Base-by-base conservation (phyloP, 2,113 vertebrate species). In the Tachuris rubrigastra region DNA sequence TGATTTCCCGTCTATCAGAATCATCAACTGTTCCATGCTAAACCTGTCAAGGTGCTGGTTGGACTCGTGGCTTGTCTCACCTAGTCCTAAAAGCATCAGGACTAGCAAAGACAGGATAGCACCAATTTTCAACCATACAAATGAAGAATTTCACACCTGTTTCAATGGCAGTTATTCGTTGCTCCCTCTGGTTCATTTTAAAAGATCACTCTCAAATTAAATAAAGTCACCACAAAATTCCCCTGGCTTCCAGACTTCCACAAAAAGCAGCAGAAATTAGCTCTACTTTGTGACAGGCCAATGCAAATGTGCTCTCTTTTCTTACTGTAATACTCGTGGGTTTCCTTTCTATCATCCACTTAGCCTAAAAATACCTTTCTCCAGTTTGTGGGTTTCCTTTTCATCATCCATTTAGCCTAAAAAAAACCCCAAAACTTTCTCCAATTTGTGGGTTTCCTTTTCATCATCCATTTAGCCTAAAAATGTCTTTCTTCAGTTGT, bases 361-460 rank as follows among this genome's bases (percentile, higher is more conserved):
- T 89, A 78, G 55, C 42, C 77, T 84, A 91, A 89, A 84, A 94
- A 94, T 80, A 67, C 60, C n/a, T 87, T 86, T 37, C 50, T 91
- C 10, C 35, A 42, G n/a, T 89, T 90, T 49, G 50, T 81, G 82
- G 44, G 53, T 74, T 90, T 81, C 77, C 50, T 91, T 82, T 93
- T 55, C n/a, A 53, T 89, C 90, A 84, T 66, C 30, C n/a, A 71
- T 92, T 95, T 62, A 87, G 69, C 46, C 42, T 52, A 63, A 66
- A 83, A 88, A 78, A 90, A 79, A 92, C 44, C 14, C 44, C 44
- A 92, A 74, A 46, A 37, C 82, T 60, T 79, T 46, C 41, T 92
- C 14, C 42, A 39, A 33, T 88, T 91, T 53, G 55, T 58, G 84
- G 44, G 49, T 77, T 91, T 86, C 72, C 68, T 92, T 87, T 95